Evolutionary conservation across 1,140 invertebrate species (phyloP), one percentile per base, ranked within the genome.

Genomic region (Colletes latitarsis): DNA sequence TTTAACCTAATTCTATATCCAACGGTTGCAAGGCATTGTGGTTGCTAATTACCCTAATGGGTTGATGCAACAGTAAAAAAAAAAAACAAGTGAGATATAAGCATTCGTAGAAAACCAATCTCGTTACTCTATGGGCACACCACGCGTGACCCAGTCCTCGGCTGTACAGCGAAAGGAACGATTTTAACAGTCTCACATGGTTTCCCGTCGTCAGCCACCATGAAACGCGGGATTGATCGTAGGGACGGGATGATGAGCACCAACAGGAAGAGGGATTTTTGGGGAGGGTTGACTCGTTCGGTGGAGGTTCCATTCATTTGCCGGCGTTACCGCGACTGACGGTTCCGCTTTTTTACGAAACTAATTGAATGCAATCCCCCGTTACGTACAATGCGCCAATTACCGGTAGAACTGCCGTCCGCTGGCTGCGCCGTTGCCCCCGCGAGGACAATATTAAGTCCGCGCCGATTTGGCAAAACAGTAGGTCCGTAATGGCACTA

Each of bases 391-490:
- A 78, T 71, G 81, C 77, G 82, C 82, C 85, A 88, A 90, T 90
- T 89, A 88, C 83, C 82, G 43, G 80, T 71, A 78, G 71, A 88
- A 90, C 78, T 89, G 83, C 88, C 82, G 83, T 83, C 87, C 86
- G 21, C 3, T 6, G 62, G 15, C 21, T 10, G 60, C 57, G 21
- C 15, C 39, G 15, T 39, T 49, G 21, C 9, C 67, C 30, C 41
- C 17, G 10, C 62, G 53, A 63, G 83, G 84, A 89, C 88, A 90
- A 89, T 89, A 89, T 90, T 85, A 89, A 88, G 75, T 86, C 84
- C 63, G 69, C 81, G 66, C 73, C 85, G 81, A 89, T 89, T 89
- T 85, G 86, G 83, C 84, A 89, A 90, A 90, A 90, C 86, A 90
- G 82, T 87, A 71, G 73, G 73, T 77, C 70, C 77, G 86, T 90